Conservation (phyloP, 2,888 invertebrate genomes). For the Orchesella flavescens region DNA sequence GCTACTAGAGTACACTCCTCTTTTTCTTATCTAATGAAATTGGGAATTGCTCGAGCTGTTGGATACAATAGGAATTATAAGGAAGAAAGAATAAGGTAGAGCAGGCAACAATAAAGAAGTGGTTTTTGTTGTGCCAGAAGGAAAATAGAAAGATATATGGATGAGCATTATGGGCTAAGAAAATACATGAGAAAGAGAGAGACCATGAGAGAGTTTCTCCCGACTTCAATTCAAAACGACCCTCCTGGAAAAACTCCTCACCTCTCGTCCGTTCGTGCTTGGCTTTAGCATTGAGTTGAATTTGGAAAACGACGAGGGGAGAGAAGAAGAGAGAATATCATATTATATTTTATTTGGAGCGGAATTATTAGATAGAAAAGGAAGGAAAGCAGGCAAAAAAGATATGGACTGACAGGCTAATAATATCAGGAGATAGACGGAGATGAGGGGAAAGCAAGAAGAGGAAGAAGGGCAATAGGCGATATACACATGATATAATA, state of each 20-base stretch:
- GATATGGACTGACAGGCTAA: constrained; percentile 61
- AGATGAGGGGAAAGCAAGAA: constrained; percentile 19
- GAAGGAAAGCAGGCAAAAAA: constrained; percentile 8
- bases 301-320: too few species aligned
- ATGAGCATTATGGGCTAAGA: constrained; percentile 15
- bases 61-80: neutral
- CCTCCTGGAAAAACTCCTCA: constrained; percentile 5
- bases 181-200: neutral
- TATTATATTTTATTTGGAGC: constrained; percentile 56
- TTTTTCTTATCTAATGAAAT: constrained; percentile 54
- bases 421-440: constrained; percentile 44
- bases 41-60: constrained; percentile 34
- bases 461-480: neutral
- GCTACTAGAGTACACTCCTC: neutral
- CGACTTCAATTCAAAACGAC: neutral
- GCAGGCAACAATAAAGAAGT: neutral
- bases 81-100: too few species aligned
- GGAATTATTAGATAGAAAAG: constrained; percentile 60
- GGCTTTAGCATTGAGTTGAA: too few species aligned
- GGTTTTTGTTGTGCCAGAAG: neutral
- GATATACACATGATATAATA: too few species aligned
- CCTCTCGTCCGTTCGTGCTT: neutral
- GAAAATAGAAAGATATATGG: neutral
- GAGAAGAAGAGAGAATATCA: constrained; percentile 28
- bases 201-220: neutral